These are phyloP conservation scores for Andricus grossulariae DNA, from an alignment of 1,140 invertebrate species.

Conservation along the genomic window DNA sequence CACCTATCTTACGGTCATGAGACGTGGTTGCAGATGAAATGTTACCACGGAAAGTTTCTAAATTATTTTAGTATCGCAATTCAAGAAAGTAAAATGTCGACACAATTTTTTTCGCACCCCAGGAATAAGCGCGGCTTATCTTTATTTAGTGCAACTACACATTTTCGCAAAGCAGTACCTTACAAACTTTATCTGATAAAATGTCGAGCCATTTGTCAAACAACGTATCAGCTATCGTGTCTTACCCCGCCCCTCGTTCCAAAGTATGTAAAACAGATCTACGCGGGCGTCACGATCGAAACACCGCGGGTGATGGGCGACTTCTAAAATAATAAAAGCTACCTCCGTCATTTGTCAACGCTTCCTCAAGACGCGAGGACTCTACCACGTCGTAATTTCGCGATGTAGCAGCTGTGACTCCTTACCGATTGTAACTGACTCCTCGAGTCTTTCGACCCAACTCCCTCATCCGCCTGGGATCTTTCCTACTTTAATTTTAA, in stretches of 20 bases:
- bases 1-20: too few species aligned
- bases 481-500: conserved; percentile 21
- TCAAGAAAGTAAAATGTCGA: conserved; percentile 53
- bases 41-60: not conserved
- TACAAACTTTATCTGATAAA: conserved; percentile 73
- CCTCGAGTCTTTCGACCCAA: conserved; percentile 32
- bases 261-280: conserved; percentile 74
- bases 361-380: conserved; percentile 57
- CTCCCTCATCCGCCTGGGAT: conserved; percentile 3
- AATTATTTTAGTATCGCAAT: not conserved
- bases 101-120: conserved; percentile 49
- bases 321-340: conserved; percentile 77
- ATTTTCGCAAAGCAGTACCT: conserved; percentile 49
- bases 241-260: conserved; percentile 44
- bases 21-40: too few species aligned
- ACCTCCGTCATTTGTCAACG: conserved; percentile 76
- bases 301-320: conserved; percentile 64
- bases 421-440: conserved; percentile 53
- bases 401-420: conserved; percentile 61
- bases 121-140: conserved; percentile 60
- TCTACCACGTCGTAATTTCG: conserved; percentile 55
- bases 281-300: not conserved
- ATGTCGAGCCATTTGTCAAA: conserved; percentile 72
- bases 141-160: conserved; percentile 65
- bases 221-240: conserved; percentile 44